Base-by-base conservation (phyloP, 2,888 invertebrate genomes). In the Polia nebulosa region DNA sequence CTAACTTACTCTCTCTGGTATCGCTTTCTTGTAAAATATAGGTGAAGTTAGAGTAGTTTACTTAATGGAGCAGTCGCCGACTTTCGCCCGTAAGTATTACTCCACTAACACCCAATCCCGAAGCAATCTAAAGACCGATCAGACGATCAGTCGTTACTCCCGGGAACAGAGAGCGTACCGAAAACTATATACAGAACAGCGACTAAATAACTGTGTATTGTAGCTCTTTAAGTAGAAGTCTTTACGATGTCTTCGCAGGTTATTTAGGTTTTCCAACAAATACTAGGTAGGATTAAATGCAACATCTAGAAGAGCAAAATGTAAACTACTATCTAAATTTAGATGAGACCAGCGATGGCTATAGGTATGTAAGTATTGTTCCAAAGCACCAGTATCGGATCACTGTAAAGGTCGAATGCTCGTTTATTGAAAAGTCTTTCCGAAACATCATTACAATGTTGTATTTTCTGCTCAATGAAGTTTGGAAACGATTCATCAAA, bases 21-120 rank as follows among this genome's bases (percentile, higher is more conserved):
- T 92, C 85, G 89, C 80, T 85, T 89, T 81, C 90, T 85, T 82
- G 86, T 91, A 88, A 93, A 91, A 92, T 92, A 92, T 92, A 85
- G 89, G 85, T 82, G 76, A 92, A 93, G 90, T 93, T 92, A 52
- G 84, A 83, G 85, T 89, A 89, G 89, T 90, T 91, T 88, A 90
- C 91, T 91, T 90, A 91, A 90, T 90, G 89, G 88, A 86, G 73
- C 87, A 86, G 87, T 90, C 90, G 88, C 82, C 89, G 87, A 88
- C 82, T 88, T 90, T 85, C 71, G 76, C 78, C 55, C 69, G 64
- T 49, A 47, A 36, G 25, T 20, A 32, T 13, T 83, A 87, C 83
- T 89, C 83, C 72, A 80, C 87, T 85, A 87, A 85, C 85, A 85
- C 85, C 81, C 84, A 80, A 88, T 89, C 79, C 81, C 68, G 78